Percentiles rank a stretch among this genome's conserved stretches.
Conservation (phyloP, 2,113 vertebrate genomes). For the Tringa solitaria region DNA sequence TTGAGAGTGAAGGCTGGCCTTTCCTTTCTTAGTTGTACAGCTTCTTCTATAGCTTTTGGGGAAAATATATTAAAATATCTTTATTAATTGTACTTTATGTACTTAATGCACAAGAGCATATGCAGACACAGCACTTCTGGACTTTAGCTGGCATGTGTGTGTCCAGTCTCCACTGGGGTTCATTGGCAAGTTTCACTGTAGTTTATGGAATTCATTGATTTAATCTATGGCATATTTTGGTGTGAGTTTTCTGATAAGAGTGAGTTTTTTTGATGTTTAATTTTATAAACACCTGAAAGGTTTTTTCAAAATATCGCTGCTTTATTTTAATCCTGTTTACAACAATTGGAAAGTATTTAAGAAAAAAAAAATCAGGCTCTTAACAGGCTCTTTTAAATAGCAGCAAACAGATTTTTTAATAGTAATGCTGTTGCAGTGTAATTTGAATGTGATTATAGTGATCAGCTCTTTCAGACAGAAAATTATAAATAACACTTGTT, state of each 20-base stretch:
- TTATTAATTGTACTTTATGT: not conserved
- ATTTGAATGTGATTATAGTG: slow-evolving; percentile 16
- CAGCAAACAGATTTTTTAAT: not conserved
- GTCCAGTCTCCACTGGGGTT: not conserved
- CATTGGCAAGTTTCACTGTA: not conserved
- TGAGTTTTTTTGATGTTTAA: not conserved
- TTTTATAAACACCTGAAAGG: not conserved
- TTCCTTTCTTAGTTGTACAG: not conserved
- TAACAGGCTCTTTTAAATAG: not conserved
- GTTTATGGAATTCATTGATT: not conserved
- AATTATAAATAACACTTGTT: not conserved
- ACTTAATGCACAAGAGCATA: not conserved
- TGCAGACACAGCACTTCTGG: not conserved
- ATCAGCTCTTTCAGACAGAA: slow-evolving; percentile 8
- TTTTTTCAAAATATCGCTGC: not conserved
- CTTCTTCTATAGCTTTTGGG: not conserved
- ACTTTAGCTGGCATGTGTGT: not conserved
- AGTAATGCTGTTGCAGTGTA: not conserved
- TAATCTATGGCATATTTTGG: not conserved
- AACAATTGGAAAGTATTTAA: not conserved
- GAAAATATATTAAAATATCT: not conserved
- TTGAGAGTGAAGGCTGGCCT: not conserved
- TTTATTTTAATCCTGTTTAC: not conserved
- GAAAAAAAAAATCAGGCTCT: not conserved
- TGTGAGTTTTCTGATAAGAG: not conserved